phyloP scores from a whole-genome alignment of 2,113 vertebrate genomes.

The Pycnonotus jocosus region DNA sequence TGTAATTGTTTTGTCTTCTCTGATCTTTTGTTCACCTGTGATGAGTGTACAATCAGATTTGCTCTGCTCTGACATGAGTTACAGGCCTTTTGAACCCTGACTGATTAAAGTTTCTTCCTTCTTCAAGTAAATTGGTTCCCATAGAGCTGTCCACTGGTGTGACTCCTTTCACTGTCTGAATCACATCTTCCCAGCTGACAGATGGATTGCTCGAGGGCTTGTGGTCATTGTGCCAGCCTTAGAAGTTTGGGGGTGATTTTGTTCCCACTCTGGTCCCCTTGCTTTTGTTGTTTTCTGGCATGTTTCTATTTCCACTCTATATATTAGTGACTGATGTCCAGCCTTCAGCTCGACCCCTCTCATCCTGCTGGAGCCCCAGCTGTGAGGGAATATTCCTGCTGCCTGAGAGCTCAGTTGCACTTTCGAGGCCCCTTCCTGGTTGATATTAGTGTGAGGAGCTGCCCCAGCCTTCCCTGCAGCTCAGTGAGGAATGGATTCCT shows the following conservation, averaged over 20 bases:
- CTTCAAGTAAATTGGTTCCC: conserved; percentile 24
- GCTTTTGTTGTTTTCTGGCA: not conserved
- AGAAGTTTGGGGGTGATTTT: not conserved
- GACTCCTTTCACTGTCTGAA: not conserved
- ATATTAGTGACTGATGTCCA: not conserved
- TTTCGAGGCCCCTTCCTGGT: not conserved
- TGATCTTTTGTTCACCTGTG: conserved; percentile 45
- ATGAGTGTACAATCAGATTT: conserved; percentile 14
- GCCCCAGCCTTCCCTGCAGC: not conserved
- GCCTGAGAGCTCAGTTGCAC: not conserved
- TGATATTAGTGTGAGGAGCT: not conserved
- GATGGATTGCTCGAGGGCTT: not conserved
- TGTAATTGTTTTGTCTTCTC: conserved; percentile 45
- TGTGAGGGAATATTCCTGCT: not conserved
- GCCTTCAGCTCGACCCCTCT: not conserved
- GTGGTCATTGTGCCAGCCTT: not conserved
- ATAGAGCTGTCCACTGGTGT: not conserved
- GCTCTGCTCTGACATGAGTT: conserved; percentile 30
- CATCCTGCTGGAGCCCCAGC: not conserved
- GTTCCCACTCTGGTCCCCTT: not conserved
- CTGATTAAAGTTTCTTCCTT: conserved; percentile 35
- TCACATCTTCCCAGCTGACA: not conserved
- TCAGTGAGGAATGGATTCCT: not conserved
- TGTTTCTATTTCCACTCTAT: not conserved
- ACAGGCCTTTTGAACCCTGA: conserved; percentile 21